Evolutionary conservation across 1,140 invertebrate species (phyloP).

Genomic region (Arctopsyche grandis): DNA sequence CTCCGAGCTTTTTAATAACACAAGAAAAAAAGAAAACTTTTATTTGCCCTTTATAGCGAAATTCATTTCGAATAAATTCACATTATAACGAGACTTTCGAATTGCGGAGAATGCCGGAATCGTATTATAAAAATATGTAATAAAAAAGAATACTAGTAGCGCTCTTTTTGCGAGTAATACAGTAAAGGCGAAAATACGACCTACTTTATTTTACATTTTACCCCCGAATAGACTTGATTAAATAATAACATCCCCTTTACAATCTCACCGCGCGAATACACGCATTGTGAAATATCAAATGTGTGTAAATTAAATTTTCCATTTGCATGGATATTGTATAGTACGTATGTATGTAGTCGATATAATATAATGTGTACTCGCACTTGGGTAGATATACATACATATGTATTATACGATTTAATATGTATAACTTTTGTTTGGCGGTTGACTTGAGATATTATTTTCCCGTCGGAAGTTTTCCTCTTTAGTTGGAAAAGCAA

Average conservation of each 20-base stretch:
- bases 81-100: conserved; percentile 16
- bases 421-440: conserved; percentile 13
- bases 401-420: neutral
- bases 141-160: neutral
- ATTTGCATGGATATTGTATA: neutral
- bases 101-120: neutral
- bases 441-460: conserved; percentile 49
- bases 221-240: conserved; percentile 8
- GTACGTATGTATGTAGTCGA: conserved; percentile 5
- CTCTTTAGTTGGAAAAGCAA: conserved; percentile 53
- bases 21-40: neutral
- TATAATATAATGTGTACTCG: conserved; percentile 12
- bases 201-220: neutral
- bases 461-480: conserved; percentile 46
- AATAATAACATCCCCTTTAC: neutral
- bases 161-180: neutral
- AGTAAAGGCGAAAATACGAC: conserved; percentile 2
- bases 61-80: conserved; percentile 23
- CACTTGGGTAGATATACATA: neutral
- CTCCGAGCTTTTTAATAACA: neutral
- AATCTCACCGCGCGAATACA: too few species aligned
- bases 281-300: too few species aligned
- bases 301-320: too few species aligned
- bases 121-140: too few species aligned
- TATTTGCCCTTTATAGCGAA: conserved; percentile 4